Evolutionary conservation across 1,140 invertebrate genomes (phyloP).

Genomic region (Philopotamus ludificatus): DNA sequence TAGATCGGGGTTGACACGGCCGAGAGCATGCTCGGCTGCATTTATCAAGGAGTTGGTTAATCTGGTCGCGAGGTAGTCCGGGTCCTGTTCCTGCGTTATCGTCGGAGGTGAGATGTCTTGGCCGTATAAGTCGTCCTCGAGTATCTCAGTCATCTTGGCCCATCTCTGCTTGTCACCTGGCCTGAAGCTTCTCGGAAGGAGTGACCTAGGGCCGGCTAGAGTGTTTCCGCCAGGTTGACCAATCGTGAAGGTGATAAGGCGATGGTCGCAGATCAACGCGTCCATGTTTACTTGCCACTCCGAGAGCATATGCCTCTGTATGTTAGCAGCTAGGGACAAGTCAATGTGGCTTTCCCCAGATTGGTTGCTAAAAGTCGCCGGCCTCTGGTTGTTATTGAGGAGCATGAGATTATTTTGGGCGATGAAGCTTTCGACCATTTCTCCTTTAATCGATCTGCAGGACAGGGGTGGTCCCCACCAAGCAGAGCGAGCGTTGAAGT

Average conservation of each 20-base stretch:
- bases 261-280: neutral
- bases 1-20: neutral
- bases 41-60: neutral
- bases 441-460: neutral
- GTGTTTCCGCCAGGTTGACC: neutral
- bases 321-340: neutral
- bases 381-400: neutral
- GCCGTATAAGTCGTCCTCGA: neutral
- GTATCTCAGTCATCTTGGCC: neutral
- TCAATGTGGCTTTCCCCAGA: neutral
- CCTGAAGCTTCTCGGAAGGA: neutral
- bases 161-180: no score
- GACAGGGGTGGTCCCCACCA: neutral
- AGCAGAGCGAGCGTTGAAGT: neutral
- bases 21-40: neutral
- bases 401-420: neutral
- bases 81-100: neutral
- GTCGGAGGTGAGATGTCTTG: neutral
- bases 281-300: neutral
- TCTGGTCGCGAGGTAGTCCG: neutral
- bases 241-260: neutral
- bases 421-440: neutral
- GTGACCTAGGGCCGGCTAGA: neutral
- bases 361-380: neutral
- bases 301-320: neutral